A percentile compares a stretch with the other conserved stretches of the same genome.
These are phyloP conservation scores for Nicator chloris DNA, from an alignment of 2,113 vertebrate genomes.

Conservation along the genomic window DNA sequence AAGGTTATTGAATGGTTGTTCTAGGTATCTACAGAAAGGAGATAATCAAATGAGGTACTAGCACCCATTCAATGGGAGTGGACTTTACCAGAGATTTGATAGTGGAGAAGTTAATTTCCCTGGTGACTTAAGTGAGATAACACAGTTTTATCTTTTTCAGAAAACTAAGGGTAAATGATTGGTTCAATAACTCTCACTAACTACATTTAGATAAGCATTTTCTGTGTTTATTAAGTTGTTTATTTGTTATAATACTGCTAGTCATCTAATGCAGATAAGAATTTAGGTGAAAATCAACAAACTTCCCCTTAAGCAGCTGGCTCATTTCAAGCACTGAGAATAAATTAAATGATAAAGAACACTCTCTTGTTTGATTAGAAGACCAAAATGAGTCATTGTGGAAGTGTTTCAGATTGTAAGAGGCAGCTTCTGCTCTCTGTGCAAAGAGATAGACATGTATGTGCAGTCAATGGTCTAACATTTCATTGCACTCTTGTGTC, in stretches of 20 bases:
- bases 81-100: conserved; percentile 83
- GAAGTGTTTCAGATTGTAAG: conserved; percentile 49
- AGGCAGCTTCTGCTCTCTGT: conserved; percentile 28
- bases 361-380: conserved; percentile 52
- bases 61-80: conserved; percentile 77
- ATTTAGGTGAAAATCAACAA: conserved; percentile 69
- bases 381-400: conserved; percentile 60
- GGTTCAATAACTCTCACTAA: conserved; percentile 80
- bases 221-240: conserved; percentile 83
- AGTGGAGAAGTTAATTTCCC: conserved; percentile 93
- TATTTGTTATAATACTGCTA: conserved; percentile 88
- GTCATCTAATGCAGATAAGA: conserved; percentile 70
- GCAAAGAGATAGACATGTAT: background rate
- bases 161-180: conserved; percentile 87
- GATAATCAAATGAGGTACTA: conserved; percentile 82
- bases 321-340: conserved; percentile 68
- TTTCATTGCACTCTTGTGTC: background rate
- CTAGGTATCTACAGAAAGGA: conserved; percentile 77
- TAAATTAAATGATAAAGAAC: conserved; percentile 74
- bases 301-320: conserved; percentile 68
- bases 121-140: conserved; percentile 89
- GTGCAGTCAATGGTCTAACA: background rate
- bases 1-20: conserved; percentile 81
- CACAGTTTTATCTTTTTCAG: conserved; percentile 88
- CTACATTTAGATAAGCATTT: conserved; percentile 80